Evolutionary conservation across 2,888 invertebrate species (phyloP).

Genomic region (Mythimna lalbum): DNA sequence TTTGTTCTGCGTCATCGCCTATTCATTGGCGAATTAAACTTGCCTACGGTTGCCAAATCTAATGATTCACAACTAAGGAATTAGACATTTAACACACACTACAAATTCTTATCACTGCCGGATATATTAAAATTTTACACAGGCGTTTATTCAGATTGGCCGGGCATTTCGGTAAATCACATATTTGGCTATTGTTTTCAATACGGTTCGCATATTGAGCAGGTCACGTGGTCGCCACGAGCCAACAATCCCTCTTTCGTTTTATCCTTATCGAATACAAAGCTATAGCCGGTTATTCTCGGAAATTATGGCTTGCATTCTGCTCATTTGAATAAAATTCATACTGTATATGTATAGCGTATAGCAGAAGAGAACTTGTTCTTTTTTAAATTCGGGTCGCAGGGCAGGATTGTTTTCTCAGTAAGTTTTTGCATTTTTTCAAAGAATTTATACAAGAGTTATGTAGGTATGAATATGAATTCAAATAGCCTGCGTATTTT

Average conservation of each 20-base stretch:
- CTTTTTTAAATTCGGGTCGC: slow-evolving; percentile 24
- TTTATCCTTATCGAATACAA: slow-evolving; percentile 55
- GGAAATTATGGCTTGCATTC: slow-evolving; percentile 41
- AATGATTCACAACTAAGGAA: slow-evolving; percentile 38
- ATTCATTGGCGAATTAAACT: slow-evolving; percentile 36
- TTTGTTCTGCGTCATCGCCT: slow-evolving; percentile 25
- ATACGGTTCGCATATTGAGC: slow-evolving; percentile 52
- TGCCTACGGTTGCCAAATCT: slow-evolving; percentile 32
- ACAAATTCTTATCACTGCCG: slow-evolving; percentile 32
- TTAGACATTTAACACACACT: slow-evolving; percentile 13
- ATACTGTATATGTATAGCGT: background rate
- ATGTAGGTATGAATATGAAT: background rate
- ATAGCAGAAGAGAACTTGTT: slow-evolving; percentile 11
- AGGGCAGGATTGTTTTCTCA: slow-evolving; percentile 1
- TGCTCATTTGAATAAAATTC: slow-evolving; percentile 53
- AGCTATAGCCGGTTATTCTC: slow-evolving; percentile 46
- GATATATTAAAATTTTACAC: slow-evolving; percentile 45
- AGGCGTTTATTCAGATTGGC: slow-evolving; percentile 46
- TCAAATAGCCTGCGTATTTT: background rate
- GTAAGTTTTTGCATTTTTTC: background rate
- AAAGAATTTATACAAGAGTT: background rate
- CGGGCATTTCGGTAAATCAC: slow-evolving; percentile 53
- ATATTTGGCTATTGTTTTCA: slow-evolving; percentile 60
- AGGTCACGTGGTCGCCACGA: slow-evolving; percentile 56
- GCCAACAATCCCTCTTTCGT: slow-evolving; percentile 54